phyloP scores from a whole-genome alignment of 2,113 vertebrate genomes.

The Eira barbara region DNA sequence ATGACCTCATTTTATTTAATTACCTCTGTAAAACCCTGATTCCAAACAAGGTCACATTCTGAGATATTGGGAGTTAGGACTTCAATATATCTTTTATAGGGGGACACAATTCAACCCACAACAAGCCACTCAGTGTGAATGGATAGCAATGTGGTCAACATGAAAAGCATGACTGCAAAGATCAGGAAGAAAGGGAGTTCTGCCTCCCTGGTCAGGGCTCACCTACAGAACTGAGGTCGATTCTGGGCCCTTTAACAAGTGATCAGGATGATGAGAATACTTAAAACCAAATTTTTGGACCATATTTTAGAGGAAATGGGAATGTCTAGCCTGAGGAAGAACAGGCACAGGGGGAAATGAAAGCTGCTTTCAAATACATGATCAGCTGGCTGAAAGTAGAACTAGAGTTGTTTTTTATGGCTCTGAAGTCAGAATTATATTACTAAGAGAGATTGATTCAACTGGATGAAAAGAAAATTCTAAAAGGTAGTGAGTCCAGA shows the following conservation, averaged over 20 bases:
- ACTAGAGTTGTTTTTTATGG: conserved; percentile 13
- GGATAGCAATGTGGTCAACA: neutral
- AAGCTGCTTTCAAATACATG: conserved; percentile 37
- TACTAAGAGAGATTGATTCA: conserved; percentile 8
- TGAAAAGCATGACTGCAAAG: neutral
- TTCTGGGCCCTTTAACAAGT: neutral
- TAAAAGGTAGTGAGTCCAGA: neutral
- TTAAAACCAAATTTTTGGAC: neutral
- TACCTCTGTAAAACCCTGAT: neutral
- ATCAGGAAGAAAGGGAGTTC: neutral
- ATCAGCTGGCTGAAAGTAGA: conserved; percentile 35
- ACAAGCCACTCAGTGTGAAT: neutral
- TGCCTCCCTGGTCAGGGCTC: neutral
- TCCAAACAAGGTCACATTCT: conserved; percentile 1
- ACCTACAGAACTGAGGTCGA: neutral
- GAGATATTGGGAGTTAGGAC: neutral
- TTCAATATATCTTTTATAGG: neutral
- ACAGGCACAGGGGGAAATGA: conserved; percentile 43
- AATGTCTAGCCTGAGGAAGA: conserved; percentile 56
- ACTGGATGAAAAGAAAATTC: conserved; percentile 26
- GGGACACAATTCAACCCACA: neutral
- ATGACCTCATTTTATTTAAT: neutral
- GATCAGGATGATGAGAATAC: neutral
- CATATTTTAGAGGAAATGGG: conserved; percentile 44
- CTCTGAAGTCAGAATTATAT: conserved; percentile 40